These are phyloP conservation scores for Eudasyphora cyanicolor DNA, from an alignment of 2,888 invertebrate species.

Conservation along the genomic window DNA sequence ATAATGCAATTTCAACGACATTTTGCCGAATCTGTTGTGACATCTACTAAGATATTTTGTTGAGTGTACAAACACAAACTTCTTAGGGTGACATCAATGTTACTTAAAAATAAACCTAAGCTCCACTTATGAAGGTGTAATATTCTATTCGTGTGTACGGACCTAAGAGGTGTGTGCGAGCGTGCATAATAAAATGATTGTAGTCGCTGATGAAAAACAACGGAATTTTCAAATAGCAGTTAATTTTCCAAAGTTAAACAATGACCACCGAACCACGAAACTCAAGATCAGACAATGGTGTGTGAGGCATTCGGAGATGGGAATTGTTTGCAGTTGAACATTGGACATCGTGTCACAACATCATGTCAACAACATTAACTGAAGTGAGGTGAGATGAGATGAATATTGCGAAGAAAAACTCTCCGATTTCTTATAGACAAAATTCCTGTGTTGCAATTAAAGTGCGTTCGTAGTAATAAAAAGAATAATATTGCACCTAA, in stretches of 20 bases:
- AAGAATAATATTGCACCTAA: background rate
- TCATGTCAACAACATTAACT: conserved; percentile 50
- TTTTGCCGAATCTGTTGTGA: too few species aligned
- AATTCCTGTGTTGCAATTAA: background rate
- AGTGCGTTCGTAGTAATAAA: background rate
- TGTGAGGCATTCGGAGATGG: background rate
- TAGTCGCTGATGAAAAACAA: background rate
- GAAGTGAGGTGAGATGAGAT: background rate
- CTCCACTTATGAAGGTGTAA: background rate
- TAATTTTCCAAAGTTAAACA: conserved; percentile 63
- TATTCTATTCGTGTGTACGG: too few species aligned
- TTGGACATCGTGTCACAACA: conserved; percentile 64
- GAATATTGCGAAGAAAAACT: background rate
- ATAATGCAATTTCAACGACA: too few species aligned
- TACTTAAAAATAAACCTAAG: background rate
- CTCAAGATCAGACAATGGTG: background rate
- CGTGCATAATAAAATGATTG: too few species aligned
- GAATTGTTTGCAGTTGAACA: background rate
- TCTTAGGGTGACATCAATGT: too few species aligned
- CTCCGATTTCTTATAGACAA: too few species aligned
- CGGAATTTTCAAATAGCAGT: conserved; percentile 25
- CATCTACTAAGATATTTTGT: too few species aligned
- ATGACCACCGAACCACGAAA: conserved; percentile 53
- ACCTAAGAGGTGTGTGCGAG: too few species aligned
- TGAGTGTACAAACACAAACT: too few species aligned